phyloP scores from a whole-genome alignment of 2,113 vertebrate species.

The Mus spicilegus region DNA sequence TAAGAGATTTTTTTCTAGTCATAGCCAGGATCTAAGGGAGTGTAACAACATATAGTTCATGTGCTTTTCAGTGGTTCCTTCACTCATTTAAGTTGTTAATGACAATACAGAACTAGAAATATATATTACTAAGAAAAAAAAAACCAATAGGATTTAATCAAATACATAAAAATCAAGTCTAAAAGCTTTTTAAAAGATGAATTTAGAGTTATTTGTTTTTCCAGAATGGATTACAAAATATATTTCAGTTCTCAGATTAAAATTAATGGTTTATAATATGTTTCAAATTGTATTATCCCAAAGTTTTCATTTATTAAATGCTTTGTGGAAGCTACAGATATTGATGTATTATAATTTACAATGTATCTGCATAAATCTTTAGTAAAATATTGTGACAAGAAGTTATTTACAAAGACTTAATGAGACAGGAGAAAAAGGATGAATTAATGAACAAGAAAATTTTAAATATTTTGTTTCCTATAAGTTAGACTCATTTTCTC shows the following conservation, averaged over 20 bases:
- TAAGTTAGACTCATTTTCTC: slow-evolving; percentile 57
- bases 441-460: slow-evolving; percentile 61
- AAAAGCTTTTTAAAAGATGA: slow-evolving; percentile 70
- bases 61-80: neutral
- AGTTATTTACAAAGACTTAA: slow-evolving; percentile 59
- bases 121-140: slow-evolving; percentile 42
- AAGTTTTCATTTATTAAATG: slow-evolving; percentile 69
- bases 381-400: slow-evolving; percentile 57
- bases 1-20: neutral
- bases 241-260: slow-evolving; percentile 62
- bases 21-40: neutral
- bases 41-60: neutral
- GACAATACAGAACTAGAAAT: slow-evolving; percentile 58
- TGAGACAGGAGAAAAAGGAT: slow-evolving; percentile 28
- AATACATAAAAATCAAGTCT: slow-evolving; percentile 68
- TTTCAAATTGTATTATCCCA: slow-evolving; percentile 65
- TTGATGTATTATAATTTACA: slow-evolving; percentile 67
- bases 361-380: slow-evolving; percentile 71
- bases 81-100: slow-evolving; percentile 54
- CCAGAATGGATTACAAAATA: slow-evolving; percentile 39
- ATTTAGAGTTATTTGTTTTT: slow-evolving; percentile 70
- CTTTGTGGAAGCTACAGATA: slow-evolving; percentile 61
- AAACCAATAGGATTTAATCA: slow-evolving; percentile 59
- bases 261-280: slow-evolving; percentile 75
- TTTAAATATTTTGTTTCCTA: slow-evolving; percentile 50